Conservation (phyloP, 2,113 vertebrate species). For the Poicephalus meyeri region DNA sequence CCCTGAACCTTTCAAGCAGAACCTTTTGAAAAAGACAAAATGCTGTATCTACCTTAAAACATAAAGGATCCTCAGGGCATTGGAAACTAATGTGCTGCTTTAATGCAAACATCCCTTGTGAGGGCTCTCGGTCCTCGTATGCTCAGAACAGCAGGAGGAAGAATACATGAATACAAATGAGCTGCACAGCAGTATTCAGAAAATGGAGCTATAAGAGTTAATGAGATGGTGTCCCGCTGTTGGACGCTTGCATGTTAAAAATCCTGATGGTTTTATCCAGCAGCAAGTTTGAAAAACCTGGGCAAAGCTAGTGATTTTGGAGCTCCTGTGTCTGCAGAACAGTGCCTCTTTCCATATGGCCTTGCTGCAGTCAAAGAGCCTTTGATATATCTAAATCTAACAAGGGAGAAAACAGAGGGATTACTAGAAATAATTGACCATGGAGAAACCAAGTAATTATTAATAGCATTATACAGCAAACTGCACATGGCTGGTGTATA, state of each 20-base stretch:
- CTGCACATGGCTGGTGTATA: background rate
- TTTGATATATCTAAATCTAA: background rate
- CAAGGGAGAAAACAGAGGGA: background rate
- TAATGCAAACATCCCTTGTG: slow-evolving; percentile 66
- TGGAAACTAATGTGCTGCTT: slow-evolving; percentile 62
- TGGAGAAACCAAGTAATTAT: background rate
- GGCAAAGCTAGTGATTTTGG: background rate
- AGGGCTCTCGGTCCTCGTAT: slow-evolving; percentile 6
- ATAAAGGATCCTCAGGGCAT: slow-evolving; percentile 63
- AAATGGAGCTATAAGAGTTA: slow-evolving; percentile 56
- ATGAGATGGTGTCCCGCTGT: slow-evolving; percentile 58
- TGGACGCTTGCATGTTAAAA: slow-evolving; percentile 39
- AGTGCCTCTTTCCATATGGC: background rate
- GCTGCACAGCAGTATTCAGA: background rate
- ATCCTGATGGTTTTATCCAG: slow-evolving; percentile 47
- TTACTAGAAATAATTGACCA: background rate
- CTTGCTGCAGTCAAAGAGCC: background rate
- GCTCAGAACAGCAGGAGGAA: slow-evolving; percentile 62
- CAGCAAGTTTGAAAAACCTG: background rate
- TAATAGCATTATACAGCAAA: background rate
- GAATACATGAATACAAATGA: slow-evolving; percentile 72
- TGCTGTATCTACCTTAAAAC: slow-evolving; percentile 48
- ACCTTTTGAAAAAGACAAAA: slow-evolving; percentile 62
- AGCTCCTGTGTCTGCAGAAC: background rate
- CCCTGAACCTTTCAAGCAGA: slow-evolving; percentile 61